These are phyloP conservation scores for Agrenia bidenticulata DNA, from an alignment of 2,888 invertebrate species.

Conservation along the genomic window DNA sequence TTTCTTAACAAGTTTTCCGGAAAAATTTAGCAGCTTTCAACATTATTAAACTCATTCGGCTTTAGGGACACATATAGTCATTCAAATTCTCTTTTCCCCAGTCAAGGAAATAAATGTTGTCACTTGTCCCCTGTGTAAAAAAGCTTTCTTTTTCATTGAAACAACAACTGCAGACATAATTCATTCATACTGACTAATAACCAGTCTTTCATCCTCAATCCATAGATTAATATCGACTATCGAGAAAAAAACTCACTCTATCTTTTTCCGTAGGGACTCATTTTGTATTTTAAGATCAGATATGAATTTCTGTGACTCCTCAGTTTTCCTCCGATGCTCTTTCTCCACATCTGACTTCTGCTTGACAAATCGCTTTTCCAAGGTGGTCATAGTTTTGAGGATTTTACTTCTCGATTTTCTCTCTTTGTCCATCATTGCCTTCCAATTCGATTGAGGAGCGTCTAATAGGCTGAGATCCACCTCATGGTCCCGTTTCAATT, in stretches of 20 bases:
- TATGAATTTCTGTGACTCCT: slow-evolving; percentile 40
- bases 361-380: slow-evolving; percentile 43
- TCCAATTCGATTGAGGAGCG: slow-evolving; percentile 45
- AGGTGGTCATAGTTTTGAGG: slow-evolving; percentile 44
- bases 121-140: no score
- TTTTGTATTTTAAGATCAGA: slow-evolving; percentile 43
- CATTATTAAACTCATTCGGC: no score
- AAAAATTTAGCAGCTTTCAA: no score
- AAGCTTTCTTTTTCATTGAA: no score
- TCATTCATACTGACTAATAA: no score
- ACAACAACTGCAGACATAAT: no score
- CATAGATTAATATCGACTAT: no score
- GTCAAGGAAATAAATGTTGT: no score
- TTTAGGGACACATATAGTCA: no score
- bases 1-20: no score
- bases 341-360: slow-evolving; percentile 43
- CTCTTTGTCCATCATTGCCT: slow-evolving; percentile 45
- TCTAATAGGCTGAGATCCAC: slow-evolving; percentile 42
- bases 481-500: slow-evolving; percentile 47
- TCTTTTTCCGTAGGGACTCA: slow-evolving; percentile 43
- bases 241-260: slow-evolving; percentile 34
- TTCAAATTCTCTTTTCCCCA: no score
- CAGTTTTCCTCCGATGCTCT: slow-evolving; percentile 37
- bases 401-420: slow-evolving; percentile 42
- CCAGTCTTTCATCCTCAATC: no score